These are phyloP conservation scores for Sycophaga agraensis DNA, from an alignment of 1,140 invertebrate species.

Conservation along the genomic window DNA sequence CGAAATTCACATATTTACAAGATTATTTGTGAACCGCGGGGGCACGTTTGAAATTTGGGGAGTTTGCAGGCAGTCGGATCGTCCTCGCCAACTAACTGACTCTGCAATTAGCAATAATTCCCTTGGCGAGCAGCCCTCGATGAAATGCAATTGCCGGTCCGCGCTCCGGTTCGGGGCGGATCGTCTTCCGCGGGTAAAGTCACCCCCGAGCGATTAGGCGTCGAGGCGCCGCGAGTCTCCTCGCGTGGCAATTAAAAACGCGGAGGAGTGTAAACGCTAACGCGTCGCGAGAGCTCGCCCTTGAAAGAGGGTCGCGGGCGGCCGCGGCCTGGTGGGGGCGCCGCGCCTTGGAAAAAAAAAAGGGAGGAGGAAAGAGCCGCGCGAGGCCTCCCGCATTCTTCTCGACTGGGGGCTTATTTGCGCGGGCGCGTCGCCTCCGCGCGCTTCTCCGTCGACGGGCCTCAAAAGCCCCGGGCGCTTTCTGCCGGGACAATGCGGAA, in stretches of 20 bases:
- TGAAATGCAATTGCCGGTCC: too few relatives aligned
- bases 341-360: not conserved
- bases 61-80: too few relatives aligned
- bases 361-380: not conserved
- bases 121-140: too few relatives aligned
- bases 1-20: too few relatives aligned
- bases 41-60: too few relatives aligned
- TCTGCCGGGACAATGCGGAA: constrained; percentile 4
- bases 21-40: too few relatives aligned
- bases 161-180: too few relatives aligned
- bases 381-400: not conserved
- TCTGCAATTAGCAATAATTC: too few relatives aligned
- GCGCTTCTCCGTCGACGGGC: constrained; percentile 6
- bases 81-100: too few relatives aligned
- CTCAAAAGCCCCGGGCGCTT: constrained; percentile 18
- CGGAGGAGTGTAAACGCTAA: not conserved
- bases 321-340: not conserved
- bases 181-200: not conserved
- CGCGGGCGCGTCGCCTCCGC: not conserved
- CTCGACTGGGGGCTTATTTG: constrained; percentile 21
- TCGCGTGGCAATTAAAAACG: constrained; percentile 4
- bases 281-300: not conserved
- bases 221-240: too few relatives aligned
- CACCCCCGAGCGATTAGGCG: not conserved
- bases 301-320: not conserved